Conservation (phyloP, 2,797 vertebrate species). For the Peromyscus attwateri region DNA sequence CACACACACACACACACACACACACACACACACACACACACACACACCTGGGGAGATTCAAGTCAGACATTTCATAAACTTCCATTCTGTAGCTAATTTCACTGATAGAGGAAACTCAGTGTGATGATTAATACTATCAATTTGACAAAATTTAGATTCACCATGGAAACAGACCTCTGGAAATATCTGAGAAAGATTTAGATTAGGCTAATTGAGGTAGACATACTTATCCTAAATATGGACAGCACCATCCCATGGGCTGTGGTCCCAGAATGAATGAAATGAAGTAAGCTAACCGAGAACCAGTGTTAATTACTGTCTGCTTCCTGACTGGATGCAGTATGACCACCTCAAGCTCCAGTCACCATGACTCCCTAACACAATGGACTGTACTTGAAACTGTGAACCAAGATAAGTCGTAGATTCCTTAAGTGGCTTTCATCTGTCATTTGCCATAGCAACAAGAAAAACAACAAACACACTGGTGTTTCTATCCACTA, state of each 20-base stretch:
- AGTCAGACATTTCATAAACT: neutral
- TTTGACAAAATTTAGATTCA: neutral
- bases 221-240: too few relatives aligned
- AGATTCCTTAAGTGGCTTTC: neutral
- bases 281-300: neutral
- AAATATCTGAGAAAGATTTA: neutral
- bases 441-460: neutral
- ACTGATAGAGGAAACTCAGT: neutral
- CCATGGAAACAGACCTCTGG: neutral
- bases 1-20: neutral
- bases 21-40: neutral
- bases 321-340: neutral
- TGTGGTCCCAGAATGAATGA: neutral
- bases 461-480: neutral
- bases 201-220: neutral
- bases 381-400: neutral
- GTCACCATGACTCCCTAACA: too few relatives aligned
- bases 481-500: conserved; percentile 8
- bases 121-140: too few relatives aligned
- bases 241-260: neutral
- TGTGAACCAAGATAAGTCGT: neutral
- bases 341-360: neutral
- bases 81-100: neutral
- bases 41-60: neutral
- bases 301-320: neutral